Percentiles rank a stretch among this genome's conserved stretches.
Conservation (phyloP, 2,888 invertebrate genomes). For the Anorthoa munda region DNA sequence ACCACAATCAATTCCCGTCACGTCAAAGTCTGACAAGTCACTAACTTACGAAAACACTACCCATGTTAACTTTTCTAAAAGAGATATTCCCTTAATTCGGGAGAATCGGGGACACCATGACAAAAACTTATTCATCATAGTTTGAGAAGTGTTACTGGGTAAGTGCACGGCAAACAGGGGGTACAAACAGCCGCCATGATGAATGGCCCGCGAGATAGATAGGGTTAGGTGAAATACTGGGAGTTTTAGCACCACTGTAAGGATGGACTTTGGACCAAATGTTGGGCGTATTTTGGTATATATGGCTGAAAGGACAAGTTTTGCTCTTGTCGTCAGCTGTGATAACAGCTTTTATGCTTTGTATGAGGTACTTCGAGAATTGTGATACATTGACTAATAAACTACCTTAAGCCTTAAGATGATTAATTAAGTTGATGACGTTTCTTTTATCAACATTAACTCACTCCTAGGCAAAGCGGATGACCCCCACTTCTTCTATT, state of each 20-base stretch:
- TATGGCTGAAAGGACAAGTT: not conserved
- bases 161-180: constrained; percentile 69
- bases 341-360: too few relatives aligned
- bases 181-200: constrained; percentile 70
- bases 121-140: constrained; percentile 67
- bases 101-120: constrained; percentile 46
- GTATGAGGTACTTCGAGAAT: too few relatives aligned
- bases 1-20: constrained; percentile 30
- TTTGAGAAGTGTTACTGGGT: constrained; percentile 65
- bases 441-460: too few relatives aligned
- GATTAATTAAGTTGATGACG: too few relatives aligned
- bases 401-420: too few relatives aligned
- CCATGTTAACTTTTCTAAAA: constrained; percentile 36
- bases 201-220: constrained; percentile 72
- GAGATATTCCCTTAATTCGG: constrained; percentile 47
- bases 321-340: not conserved
- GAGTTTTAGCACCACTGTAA: constrained; percentile 14
- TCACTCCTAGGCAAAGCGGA: too few relatives aligned
- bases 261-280: constrained; percentile 31
- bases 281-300: not conserved
- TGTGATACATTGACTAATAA: too few relatives aligned
- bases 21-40: constrained; percentile 10
- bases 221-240: constrained; percentile 69
- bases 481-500: too few relatives aligned
- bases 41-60: constrained; percentile 34